Base-by-base conservation (phyloP, 1,140 invertebrate species). In the Calephelis nemesis region DNA sequence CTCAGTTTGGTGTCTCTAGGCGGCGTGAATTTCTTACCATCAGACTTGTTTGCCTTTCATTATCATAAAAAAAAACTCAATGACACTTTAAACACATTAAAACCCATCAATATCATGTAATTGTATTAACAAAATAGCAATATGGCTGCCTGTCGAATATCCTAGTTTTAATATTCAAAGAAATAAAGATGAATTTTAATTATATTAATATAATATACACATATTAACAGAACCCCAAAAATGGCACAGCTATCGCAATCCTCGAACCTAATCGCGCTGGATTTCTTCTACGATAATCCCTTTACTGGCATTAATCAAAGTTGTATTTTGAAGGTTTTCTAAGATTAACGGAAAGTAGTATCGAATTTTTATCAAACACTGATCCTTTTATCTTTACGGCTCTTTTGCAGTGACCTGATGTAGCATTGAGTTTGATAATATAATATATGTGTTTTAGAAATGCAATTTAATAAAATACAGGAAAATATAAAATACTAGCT, bases 281-380 rank as follows among this genome's bases (percentile, higher is more conserved):
- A 52, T 52, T 52, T 52, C 13, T 52, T 52, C 13, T 13, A 19
- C 50, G 50, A 52, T 52, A 52, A 52, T 52, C 50, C 50, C 0
- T 52, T 52, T 52, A 52, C 50, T 52, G 50, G 50, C 15, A 52
- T 52, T 52, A 52, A 52, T 52, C 50, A 52, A 52, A 52, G 50
- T 52, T 52, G 50, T 54, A 54, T 54, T 54, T 54, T 54, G 52
- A 54, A 54, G 52, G 52, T 54, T 54, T 54, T 54, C 19, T 15
- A 30, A 30, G 52, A 54, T 54, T 54, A 54, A 54, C 52, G n/a
- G 52, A 54, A 54, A 39, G 19, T 54, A 54, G 52, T 54, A 54
- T 30, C 52, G 19, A 54, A 54, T 54, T 54, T 30, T 54, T 54
- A 54, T 54, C 19, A 30, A 39, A 30, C 19, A 13, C 19, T 30